These are phyloP conservation scores for Aurelia sp. DNA, from an alignment of 30 jellyfish, hydroid and myxozoan species.

Conservation along the genomic window DNA sequence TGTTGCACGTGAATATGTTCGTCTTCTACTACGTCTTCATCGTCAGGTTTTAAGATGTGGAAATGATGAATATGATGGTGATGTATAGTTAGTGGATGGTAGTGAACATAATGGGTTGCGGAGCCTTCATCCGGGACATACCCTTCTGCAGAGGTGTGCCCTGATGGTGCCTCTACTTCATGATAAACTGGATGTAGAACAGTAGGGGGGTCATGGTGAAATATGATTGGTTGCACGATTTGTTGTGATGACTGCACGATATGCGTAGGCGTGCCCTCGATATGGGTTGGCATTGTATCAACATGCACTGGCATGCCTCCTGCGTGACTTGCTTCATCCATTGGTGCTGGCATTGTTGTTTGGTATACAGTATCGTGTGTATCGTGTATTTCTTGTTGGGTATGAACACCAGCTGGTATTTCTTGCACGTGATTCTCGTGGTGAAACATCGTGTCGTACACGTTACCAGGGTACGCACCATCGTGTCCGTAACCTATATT, in stretches of 20 bases:
- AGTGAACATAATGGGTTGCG: slow-evolving; percentile 62
- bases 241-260: slow-evolving; percentile 47
- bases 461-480: slow-evolving; percentile 5
- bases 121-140: slow-evolving; percentile 73
- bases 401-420: slow-evolving; percentile 17
- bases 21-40: slow-evolving; percentile 50
- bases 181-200: slow-evolving; percentile 69
- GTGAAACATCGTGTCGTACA: slow-evolving; percentile 35
- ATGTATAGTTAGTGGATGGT: slow-evolving; percentile 65
- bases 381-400: slow-evolving; percentile 27
- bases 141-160: slow-evolving; percentile 44
- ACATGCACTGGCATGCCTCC: too few species aligned
- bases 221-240: slow-evolving; percentile 34
- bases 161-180: slow-evolving; percentile 53
- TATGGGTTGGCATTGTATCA: slow-evolving; percentile 9
- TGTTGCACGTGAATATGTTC: slow-evolving; percentile 57
- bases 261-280: slow-evolving; percentile 63
- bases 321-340: slow-evolving; percentile 3
- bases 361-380: slow-evolving; percentile 13
- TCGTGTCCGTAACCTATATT: not conserved
- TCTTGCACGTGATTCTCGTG: slow-evolving; percentile 31
- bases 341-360: slow-evolving; percentile 25
- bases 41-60: slow-evolving; percentile 65
- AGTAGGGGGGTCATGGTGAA: slow-evolving; percentile 60
- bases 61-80: slow-evolving; percentile 74